Conservation (phyloP, 2,113 vertebrate genomes). For the Salvator merianae region DNA sequence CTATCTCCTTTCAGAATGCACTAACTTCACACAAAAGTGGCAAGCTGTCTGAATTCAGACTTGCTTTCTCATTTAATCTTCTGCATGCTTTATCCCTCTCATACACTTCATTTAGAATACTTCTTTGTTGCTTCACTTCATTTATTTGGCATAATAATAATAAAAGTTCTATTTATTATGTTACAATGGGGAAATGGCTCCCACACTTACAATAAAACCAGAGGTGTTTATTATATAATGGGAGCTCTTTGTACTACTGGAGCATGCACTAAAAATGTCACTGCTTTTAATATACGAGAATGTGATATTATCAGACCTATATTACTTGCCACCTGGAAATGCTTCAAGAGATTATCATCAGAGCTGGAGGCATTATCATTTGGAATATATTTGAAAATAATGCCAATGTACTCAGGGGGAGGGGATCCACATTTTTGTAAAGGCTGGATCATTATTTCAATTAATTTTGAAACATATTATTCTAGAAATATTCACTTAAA, state of each 20-base stretch:
- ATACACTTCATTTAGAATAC: constrained; percentile 65
- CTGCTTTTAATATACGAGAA: constrained; percentile 55
- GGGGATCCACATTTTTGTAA: not conserved
- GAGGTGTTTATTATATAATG: constrained; percentile 52
- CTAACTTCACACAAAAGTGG: constrained; percentile 22
- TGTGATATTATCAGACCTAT: constrained; percentile 35
- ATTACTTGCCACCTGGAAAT: constrained; percentile 39
- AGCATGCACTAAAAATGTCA: constrained; percentile 48
- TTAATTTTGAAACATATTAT: constrained; percentile 5
- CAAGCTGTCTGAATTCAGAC: constrained; percentile 39
- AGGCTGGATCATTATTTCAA: constrained; percentile 38
- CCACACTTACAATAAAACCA: constrained; percentile 60
- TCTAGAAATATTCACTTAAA: not conserved
- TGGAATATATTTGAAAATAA: constrained; percentile 29
- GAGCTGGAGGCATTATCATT: constrained; percentile 1
- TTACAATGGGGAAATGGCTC: constrained; percentile 58
- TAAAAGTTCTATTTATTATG: constrained; percentile 62
- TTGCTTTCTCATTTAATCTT: constrained; percentile 63
- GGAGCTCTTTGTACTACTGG: constrained; percentile 40
- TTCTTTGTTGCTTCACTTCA: constrained; percentile 67
- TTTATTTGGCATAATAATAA: constrained; percentile 70
- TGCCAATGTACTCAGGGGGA: not conserved
- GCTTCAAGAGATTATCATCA: constrained; percentile 21
- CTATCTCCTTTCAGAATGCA: constrained; percentile 21
- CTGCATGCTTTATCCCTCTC: constrained; percentile 52